A percentile compares a stretch with the other conserved stretches of the same genome.
Conservation (phyloP, 1,140 invertebrate species). For the Thaumetopoea pityocampa region DNA sequence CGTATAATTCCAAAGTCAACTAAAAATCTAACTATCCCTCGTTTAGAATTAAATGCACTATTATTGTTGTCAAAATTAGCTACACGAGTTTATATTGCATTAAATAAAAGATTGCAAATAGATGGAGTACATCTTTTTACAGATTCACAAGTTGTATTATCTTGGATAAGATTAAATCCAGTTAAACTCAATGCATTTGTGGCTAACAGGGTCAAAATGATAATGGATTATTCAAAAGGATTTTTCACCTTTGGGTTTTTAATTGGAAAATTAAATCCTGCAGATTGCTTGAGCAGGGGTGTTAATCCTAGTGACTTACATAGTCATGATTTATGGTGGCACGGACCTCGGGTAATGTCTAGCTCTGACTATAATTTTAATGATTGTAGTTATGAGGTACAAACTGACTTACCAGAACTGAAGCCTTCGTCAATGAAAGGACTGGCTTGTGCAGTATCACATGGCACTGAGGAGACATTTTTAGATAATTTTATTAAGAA, state of each 20-base stretch:
- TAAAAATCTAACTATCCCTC: too few species aligned
- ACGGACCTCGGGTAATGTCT: too few species aligned
- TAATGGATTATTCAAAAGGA: slow-evolving; percentile 1
- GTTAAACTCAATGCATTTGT: slow-evolving; percentile 15
- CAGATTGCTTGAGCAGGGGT: slow-evolving; percentile 18
- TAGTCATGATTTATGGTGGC: slow-evolving; percentile 13
- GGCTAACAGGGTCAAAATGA: slow-evolving; percentile 17
- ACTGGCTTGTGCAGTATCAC: too few species aligned
- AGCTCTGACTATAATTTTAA: too few species aligned
- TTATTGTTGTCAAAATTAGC: neutral
- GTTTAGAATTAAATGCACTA: slow-evolving; percentile 1
- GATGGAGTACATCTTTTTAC: slow-evolving; percentile 7
- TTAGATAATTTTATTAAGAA: too few species aligned
- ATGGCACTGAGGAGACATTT: neutral
- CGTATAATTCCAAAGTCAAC: too few species aligned
- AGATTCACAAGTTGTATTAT: slow-evolving; percentile 18
- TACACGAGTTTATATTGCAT: neutral
- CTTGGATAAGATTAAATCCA: slow-evolving; percentile 8
- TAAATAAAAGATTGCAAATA: slow-evolving; percentile 2
- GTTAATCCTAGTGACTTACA: slow-evolving; percentile 8
- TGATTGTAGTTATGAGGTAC: too few species aligned
- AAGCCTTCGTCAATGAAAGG: neutral
- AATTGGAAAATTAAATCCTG: slow-evolving; percentile 12
- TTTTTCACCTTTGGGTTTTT: slow-evolving; percentile 17
- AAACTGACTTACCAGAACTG: too few species aligned